phyloP scores from a whole-genome alignment of 2,113 vertebrate species.

The Corapipo altera region DNA sequence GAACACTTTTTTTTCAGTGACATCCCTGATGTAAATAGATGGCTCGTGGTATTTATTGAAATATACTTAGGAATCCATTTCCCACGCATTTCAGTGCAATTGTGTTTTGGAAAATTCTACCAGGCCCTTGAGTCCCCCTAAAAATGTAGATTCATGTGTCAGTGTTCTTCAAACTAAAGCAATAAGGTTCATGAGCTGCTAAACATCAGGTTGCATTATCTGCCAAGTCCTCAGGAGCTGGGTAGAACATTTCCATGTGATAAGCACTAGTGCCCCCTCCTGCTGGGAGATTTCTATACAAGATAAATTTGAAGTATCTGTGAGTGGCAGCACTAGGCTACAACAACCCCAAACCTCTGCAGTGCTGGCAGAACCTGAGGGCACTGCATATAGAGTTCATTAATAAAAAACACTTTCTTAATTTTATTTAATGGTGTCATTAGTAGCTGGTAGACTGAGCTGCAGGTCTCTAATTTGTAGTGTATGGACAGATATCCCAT shows the following conservation, averaged over 20 bases:
- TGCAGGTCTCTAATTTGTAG: not conserved
- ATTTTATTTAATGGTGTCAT: not conserved
- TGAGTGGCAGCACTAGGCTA: not conserved
- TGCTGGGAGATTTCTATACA: not conserved
- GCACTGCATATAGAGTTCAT: not conserved
- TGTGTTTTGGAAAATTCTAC: not conserved
- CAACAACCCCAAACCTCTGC: not conserved
- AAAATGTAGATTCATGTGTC: not conserved
- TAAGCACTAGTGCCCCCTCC: slow-evolving; percentile 28
- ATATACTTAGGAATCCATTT: not conserved
- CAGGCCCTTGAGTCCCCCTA: not conserved
- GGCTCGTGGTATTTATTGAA: not conserved
- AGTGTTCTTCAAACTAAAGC: not conserved
- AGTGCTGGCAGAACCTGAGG: not conserved
- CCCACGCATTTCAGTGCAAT: not conserved
- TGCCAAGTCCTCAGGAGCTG: not conserved
- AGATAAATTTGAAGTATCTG: not conserved
- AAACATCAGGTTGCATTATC: not conserved
- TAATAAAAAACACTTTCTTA: not conserved
- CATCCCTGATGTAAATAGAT: not conserved
- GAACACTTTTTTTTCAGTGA: not conserved
- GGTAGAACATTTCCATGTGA: not conserved
- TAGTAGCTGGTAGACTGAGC: not conserved
- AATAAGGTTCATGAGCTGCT: not conserved
- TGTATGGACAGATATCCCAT: not conserved